Percentiles rank a stretch among this genome's conserved stretches.
Conservation (phyloP, 2,113 vertebrate genomes). For the Salvelinus sp. region DNA sequence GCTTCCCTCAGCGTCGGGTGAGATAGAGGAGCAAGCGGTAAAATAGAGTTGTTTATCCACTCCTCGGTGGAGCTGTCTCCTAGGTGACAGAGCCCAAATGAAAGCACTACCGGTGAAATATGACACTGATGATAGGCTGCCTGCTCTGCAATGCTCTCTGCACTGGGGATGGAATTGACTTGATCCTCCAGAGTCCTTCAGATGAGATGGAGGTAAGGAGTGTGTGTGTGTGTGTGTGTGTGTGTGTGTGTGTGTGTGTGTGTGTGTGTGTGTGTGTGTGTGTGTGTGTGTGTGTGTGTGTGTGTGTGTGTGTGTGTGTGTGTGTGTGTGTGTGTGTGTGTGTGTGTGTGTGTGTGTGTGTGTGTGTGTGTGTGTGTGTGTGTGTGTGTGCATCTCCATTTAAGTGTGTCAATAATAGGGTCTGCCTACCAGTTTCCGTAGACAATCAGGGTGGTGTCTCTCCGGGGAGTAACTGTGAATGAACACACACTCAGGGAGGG, state of each 20-base stretch:
- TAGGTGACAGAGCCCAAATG: conserved; percentile 50
- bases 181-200: conserved; percentile 47
- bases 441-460: conserved; percentile 41
- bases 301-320: neutral
- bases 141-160: neutral
- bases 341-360: conserved; percentile 7
- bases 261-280: conserved; percentile 7
- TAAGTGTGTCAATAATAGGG: conserved; percentile 21
- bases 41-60: conserved; percentile 52
- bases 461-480: conserved; percentile 32
- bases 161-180: conserved; percentile 48
- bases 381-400: neutral
- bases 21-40: conserved; percentile 8
- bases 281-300: neutral
- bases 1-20: neutral
- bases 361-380: conserved; percentile 8
- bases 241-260: neutral
- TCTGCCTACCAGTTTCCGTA: conserved; percentile 41
- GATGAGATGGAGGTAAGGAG: conserved; percentile 21
- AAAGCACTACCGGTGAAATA: conserved; percentile 59
- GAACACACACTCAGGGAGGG: conserved; percentile 21
- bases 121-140: conserved; percentile 48
- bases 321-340: conserved; percentile 14
- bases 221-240: neutral
- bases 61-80: conserved; percentile 37